Evolutionary conservation across 2,888 invertebrate species (phyloP).

Genomic region (Protodeltote pygarga): DNA sequence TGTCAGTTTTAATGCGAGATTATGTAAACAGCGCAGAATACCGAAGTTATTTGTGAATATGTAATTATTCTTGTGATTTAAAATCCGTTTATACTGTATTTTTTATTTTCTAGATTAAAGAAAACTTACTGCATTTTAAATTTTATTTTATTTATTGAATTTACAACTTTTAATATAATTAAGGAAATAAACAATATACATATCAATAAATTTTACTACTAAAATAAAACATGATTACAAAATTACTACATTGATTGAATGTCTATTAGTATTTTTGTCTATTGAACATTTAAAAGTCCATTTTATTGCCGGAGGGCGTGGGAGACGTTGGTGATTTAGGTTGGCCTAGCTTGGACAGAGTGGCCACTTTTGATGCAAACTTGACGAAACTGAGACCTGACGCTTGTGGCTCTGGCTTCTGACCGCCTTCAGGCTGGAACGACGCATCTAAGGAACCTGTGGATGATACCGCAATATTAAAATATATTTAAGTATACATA

Average conservation of each 20-base stretch:
- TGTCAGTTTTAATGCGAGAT: conserved; percentile 77
- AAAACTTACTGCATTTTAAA: conserved; percentile 81
- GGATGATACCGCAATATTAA: not conserved
- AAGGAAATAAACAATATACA: too few species aligned
- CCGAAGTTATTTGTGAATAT: conserved; percentile 86
- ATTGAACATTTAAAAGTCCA: conserved; percentile 66
- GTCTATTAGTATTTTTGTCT: not conserved
- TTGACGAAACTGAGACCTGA: conserved; percentile 77
- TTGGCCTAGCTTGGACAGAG: conserved; percentile 73
- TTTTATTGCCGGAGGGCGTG: conserved; percentile 67
- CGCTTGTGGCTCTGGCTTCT: conserved; percentile 74
- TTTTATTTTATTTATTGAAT: conserved; percentile 51
- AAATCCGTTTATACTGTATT: conserved; percentile 87
- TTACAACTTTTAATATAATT: not conserved
- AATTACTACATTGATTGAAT: not conserved
- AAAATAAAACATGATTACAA: conserved; percentile 3
- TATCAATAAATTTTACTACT: not conserved
- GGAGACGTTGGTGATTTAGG: conserved; percentile 76
- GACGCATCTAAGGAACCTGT: conserved; percentile 78
- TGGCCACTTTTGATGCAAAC: conserved; percentile 79
- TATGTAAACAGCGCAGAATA: conserved; percentile 75
- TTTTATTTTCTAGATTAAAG: conserved; percentile 87
- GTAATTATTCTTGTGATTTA: conserved; percentile 87
- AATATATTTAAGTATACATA: too few species aligned
- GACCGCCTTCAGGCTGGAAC: conserved; percentile 69